Evolutionary conservation across 2,113 vertebrate genomes (phyloP).

Genomic region (Sisor rabdophorus): DNA sequence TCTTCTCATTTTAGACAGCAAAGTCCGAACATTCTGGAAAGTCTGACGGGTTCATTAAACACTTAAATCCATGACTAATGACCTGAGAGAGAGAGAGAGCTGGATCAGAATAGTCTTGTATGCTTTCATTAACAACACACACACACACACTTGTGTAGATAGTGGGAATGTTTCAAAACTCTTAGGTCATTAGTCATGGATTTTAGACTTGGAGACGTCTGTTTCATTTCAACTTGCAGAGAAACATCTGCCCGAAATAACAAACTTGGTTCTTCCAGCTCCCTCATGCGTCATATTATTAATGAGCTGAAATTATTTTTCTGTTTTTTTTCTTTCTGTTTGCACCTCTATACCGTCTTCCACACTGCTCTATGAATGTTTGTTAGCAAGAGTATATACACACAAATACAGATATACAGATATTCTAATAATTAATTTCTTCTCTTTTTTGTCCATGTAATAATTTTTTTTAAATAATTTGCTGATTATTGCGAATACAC

Average conservation of each 20-base stretch:
- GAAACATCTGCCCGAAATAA: conserved; percentile 7
- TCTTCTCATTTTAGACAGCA: conserved; percentile 23
- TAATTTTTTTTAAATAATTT: not conserved
- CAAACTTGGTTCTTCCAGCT: conserved; percentile 42
- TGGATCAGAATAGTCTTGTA: conserved; percentile 16
- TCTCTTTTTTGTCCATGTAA: conserved; percentile 27
- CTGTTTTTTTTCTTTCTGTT: not conserved
- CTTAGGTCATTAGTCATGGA: conserved; percentile 34
- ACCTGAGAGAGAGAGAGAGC: conserved; percentile 23
- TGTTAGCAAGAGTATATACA: conserved; percentile 38
- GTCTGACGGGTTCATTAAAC: conserved; percentile 44
- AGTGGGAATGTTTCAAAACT: conserved; percentile 16
- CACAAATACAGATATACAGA: not conserved
- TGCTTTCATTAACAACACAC: conserved; percentile 36
- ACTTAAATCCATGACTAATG: conserved; percentile 43
- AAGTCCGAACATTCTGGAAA: conserved; percentile 27
- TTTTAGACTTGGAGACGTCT: conserved; percentile 21
- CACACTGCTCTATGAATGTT: not conserved
- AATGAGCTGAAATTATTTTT: conserved; percentile 35
- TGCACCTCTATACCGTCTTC: conserved; percentile 30
- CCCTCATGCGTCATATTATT: conserved; percentile 58
- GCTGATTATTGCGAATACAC: no score
- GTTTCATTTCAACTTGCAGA: conserved; percentile 23
- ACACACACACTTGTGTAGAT: conserved; percentile 17
- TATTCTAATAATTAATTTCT: no score